Conservation (phyloP, 2,113 vertebrate genomes). For the Phodopus roborovskii region DNA sequence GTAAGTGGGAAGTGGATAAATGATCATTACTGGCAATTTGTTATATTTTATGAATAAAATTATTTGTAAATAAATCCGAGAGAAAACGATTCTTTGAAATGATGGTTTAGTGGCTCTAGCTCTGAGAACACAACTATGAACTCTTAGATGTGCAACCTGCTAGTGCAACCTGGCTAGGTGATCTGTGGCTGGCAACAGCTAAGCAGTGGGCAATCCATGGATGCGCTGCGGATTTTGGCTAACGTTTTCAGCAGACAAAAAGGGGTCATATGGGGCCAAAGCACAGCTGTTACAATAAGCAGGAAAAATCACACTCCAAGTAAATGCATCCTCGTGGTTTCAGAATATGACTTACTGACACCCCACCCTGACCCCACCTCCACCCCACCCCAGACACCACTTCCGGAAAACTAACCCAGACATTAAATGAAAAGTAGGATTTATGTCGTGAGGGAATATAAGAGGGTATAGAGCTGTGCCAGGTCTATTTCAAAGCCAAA, state of each 20-base stretch:
- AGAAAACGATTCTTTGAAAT: not conserved
- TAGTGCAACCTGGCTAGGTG: not conserved
- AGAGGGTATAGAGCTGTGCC: not conserved
- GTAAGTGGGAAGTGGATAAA: not conserved
- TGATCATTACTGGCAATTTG: not conserved
- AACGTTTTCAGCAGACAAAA: conserved; percentile 12
- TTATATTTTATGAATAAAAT: conserved; percentile 23
- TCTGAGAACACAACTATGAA: not conserved
- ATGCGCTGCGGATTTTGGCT: not conserved
- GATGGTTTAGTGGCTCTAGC: not conserved
- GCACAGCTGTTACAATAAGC: not conserved
- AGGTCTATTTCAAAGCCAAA: conserved; percentile 9
- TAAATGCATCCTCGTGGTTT: conserved; percentile 44
- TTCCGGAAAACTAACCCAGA: conserved; percentile 14
- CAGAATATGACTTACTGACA: conserved; percentile 32
- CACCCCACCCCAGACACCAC: not conserved
- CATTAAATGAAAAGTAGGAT: conserved; percentile 42
- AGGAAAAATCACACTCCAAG: conserved; percentile 2
- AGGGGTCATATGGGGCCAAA: not conserved
- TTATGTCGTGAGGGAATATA: conserved; percentile 27
- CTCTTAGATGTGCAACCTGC: not conserved
- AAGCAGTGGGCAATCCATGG: not conserved
- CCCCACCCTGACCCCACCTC: not conserved
- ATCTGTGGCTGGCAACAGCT: not conserved
- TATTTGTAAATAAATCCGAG: not conserved